These are phyloP conservation scores for Aurelia aurita DNA, from an alignment of 30 jellyfish, hydroid and myxozoan genomes.

Conservation along the genomic window DNA sequence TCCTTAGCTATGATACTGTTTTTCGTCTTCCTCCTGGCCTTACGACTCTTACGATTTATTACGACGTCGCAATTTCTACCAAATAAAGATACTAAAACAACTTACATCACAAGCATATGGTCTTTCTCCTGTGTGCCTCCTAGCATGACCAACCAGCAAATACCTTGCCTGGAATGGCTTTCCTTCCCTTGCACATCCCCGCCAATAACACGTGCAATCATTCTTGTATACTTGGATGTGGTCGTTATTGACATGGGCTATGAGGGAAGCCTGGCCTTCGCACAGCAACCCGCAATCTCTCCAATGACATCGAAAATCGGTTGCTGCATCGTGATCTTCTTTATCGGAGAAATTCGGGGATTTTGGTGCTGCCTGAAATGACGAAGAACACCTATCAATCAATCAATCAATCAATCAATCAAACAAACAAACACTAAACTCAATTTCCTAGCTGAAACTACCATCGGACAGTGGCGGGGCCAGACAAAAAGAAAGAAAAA, in stretches of 20 bases:
- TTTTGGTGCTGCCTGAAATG: slow-evolving; percentile 42
- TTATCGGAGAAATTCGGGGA: slow-evolving; percentile 53
- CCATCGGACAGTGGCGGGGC: too few species aligned
- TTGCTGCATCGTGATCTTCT: slow-evolving; percentile 77
- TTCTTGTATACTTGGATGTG: slow-evolving; percentile 90
- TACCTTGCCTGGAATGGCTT: slow-evolving; percentile 96
- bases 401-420: too few species aligned
- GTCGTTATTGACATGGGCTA: slow-evolving; percentile 86
- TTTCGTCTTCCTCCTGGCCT: too few species aligned
- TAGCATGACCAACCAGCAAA: slow-evolving; percentile 94
- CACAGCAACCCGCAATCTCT: slow-evolving; percentile 70
- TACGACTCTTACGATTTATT: too few species aligned
- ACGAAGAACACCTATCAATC: too few species aligned
- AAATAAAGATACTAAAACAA: neutral
- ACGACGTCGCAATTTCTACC: too few species aligned
- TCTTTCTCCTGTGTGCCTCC: slow-evolving; percentile 97
- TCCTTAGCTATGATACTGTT: too few species aligned
- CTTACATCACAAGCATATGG: slow-evolving; percentile 97
- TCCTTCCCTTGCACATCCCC: slow-evolving; percentile 87
- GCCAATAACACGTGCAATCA: slow-evolving; percentile 97
- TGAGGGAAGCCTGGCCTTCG: slow-evolving; percentile 82
- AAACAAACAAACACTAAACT: neutral
- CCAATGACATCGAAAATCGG: slow-evolving; percentile 86
- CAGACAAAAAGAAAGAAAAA: too few species aligned
- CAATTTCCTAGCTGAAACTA: too few species aligned